phyloP scores from a whole-genome alignment of 2,797 vertebrate genomes.

The Denticeps clupeoides region DNA sequence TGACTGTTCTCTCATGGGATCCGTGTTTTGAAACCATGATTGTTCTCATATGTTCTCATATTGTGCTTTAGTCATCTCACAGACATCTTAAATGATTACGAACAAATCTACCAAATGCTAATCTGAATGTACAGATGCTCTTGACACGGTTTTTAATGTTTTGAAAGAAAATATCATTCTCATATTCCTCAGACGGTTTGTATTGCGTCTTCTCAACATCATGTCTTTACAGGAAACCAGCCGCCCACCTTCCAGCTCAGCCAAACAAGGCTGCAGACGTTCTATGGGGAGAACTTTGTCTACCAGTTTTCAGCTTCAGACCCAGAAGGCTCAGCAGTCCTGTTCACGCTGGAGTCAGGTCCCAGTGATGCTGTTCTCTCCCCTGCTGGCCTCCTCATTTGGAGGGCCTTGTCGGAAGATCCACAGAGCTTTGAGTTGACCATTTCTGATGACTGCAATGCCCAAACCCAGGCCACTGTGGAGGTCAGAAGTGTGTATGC shows the following conservation, averaged over 20 bases:
- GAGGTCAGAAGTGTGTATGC: constrained; percentile 47
- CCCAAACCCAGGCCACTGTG: constrained; percentile 49
- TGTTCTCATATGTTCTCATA: too few species aligned
- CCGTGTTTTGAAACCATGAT: too few species aligned
- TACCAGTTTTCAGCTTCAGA: constrained; percentile 74
- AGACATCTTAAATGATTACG: too few species aligned
- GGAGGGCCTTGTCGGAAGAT: constrained; percentile 52
- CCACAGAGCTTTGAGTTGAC: constrained; percentile 54
- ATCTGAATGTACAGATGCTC: too few species aligned
- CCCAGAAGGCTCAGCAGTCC: constrained; percentile 68
- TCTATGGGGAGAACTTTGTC: constrained; percentile 73
- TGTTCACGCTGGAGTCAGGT: constrained; percentile 65
- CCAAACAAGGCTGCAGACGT: constrained; percentile 54
- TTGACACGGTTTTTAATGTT: too few species aligned
- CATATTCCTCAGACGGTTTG: too few species aligned
- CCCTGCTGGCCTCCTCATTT: constrained; percentile 68
- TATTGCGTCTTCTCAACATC: too few species aligned
- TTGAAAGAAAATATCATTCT: too few species aligned
- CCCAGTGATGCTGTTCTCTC: constrained; percentile 68
- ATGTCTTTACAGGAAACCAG: constrained; percentile 63
- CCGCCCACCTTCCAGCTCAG: constrained; percentile 60
- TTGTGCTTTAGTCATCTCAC: too few species aligned
- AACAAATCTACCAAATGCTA: too few species aligned
- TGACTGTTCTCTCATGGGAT: too few species aligned
- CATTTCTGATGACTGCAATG: constrained; percentile 67